A percentile compares a stretch with the other conserved stretches of the same genome.
These are phyloP conservation scores for Hylaea fasciaria DNA, from an alignment of 2,888 invertebrate genomes.

Conservation along the genomic window DNA sequence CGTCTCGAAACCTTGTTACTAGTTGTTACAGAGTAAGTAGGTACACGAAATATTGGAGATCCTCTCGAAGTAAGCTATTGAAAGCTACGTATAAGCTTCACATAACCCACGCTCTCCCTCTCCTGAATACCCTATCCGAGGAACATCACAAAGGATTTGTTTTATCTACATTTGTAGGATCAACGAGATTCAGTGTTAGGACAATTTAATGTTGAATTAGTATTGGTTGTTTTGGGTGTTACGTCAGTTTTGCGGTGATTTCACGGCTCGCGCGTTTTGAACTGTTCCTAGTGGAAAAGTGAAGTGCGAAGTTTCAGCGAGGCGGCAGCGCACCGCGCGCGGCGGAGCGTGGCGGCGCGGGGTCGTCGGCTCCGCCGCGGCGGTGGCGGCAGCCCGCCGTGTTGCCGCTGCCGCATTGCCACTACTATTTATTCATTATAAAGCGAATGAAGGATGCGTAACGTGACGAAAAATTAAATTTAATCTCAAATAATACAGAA, in stretches of 20 bases:
- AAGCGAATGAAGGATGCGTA: background rate
- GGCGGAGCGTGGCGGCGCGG: slow-evolving; percentile 70
- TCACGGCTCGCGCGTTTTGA: slow-evolving; percentile 76
- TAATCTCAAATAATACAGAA: background rate
- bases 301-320: slow-evolving; percentile 84
- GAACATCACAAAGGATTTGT: slow-evolving; percentile 7
- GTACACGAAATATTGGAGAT: slow-evolving; percentile 13
- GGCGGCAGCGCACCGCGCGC: slow-evolving; percentile 65
- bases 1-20: slow-evolving; percentile 18
- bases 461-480: background rate
- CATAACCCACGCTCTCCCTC: background rate
- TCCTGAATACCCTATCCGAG: background rate
- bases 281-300: slow-evolving; percentile 80
- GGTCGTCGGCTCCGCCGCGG: slow-evolving; percentile 67
- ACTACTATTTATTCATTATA: slow-evolving; percentile 22
- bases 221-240: slow-evolving; percentile 53
- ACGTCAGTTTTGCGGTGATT: slow-evolving; percentile 80
- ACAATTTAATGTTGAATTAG: slow-evolving; percentile 42
- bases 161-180: slow-evolving; percentile 10
- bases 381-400: slow-evolving; percentile 46
- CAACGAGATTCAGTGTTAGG: slow-evolving; percentile 27
- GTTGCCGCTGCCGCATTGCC: slow-evolving; percentile 32
- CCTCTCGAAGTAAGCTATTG: slow-evolving; percentile 10
- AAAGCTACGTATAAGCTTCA: slow-evolving; percentile 1
- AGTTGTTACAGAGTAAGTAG: slow-evolving; percentile 4